phyloP scores from a whole-genome alignment of 2,888 invertebrate genomes.

The Nomada fabriciana region DNA sequence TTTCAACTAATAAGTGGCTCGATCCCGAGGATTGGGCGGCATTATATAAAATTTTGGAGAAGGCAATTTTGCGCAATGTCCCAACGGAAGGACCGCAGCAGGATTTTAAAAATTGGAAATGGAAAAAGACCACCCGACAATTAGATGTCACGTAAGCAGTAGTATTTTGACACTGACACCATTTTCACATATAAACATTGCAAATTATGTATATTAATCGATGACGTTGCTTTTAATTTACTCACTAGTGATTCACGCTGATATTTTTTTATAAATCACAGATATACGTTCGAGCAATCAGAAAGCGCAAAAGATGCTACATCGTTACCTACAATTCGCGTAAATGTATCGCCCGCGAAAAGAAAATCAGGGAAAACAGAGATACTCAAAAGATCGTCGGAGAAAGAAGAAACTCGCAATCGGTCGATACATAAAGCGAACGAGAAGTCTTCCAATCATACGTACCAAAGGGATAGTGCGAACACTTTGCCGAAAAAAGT shows the following conservation, averaged over 20 bases:
- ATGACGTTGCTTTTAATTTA: background rate
- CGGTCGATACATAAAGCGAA: constrained; percentile 2
- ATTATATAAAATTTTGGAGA: constrained; percentile 74
- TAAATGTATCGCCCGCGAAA: constrained; percentile 72
- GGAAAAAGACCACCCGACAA: constrained; percentile 73
- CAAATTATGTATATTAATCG: background rate
- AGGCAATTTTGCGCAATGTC: constrained; percentile 72
- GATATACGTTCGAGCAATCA: constrained; percentile 74
- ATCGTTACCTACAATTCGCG: constrained; percentile 75
- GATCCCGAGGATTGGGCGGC: constrained; percentile 77
- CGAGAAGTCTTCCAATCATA: background rate
- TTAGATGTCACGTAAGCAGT: constrained; percentile 75
- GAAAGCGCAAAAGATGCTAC: constrained; percentile 63
- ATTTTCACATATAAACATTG: background rate
- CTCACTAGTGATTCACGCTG: background rate
- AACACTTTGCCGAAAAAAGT: constrained; percentile 33
- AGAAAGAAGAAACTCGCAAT: constrained; percentile 21
- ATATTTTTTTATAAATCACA: constrained; percentile 52
- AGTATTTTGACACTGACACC: background rate
- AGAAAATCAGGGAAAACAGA: constrained; percentile 48
- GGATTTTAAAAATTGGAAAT: constrained; percentile 49
- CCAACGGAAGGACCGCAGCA: constrained; percentile 33
- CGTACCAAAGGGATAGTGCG: background rate
- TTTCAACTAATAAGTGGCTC: constrained; percentile 78
- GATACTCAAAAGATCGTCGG: background rate